Conservation (phyloP, 30 jellyfish, hydroid and myxozoan genomes). For the Cassiopea xamachana region DNA sequence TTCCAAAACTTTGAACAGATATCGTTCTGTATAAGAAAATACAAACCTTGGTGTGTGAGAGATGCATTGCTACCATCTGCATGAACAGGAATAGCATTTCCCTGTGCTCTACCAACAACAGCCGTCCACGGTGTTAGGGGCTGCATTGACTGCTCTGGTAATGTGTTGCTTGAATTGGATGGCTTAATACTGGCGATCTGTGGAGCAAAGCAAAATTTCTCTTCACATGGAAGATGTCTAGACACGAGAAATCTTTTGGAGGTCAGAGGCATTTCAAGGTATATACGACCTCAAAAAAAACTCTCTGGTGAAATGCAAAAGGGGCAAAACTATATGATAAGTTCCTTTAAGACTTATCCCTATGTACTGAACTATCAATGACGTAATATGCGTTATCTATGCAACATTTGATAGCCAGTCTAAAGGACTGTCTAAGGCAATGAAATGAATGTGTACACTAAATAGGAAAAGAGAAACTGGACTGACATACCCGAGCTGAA, state of each 20-base stretch:
- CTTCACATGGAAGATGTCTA: background rate
- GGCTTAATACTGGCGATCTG: slow-evolving; percentile 25
- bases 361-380: too few species aligned
- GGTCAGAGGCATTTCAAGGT: too few species aligned
- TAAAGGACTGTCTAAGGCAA: too few species aligned
- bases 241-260: background rate
- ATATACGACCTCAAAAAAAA: too few species aligned
- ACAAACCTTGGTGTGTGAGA: slow-evolving; percentile 1
- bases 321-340: too few species aligned
- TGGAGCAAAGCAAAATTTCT: background rate
- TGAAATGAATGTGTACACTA: too few species aligned
- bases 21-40: background rate
- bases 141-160: slow-evolving; percentile 25
- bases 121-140: slow-evolving; percentile 91
- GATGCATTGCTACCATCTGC: background rate
- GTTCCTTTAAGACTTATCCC: too few species aligned
- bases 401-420: too few species aligned
- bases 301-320: too few species aligned
- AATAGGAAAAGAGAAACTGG: too few species aligned
- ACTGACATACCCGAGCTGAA: slow-evolving; percentile 62
- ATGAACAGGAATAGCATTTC: background rate
- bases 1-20: too few species aligned
- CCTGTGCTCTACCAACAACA: slow-evolving; percentile 88
- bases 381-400: too few species aligned
- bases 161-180: slow-evolving; percentile 7